Conservation (phyloP, 2,888 invertebrate species). For the Emmelina monodactyla region DNA sequence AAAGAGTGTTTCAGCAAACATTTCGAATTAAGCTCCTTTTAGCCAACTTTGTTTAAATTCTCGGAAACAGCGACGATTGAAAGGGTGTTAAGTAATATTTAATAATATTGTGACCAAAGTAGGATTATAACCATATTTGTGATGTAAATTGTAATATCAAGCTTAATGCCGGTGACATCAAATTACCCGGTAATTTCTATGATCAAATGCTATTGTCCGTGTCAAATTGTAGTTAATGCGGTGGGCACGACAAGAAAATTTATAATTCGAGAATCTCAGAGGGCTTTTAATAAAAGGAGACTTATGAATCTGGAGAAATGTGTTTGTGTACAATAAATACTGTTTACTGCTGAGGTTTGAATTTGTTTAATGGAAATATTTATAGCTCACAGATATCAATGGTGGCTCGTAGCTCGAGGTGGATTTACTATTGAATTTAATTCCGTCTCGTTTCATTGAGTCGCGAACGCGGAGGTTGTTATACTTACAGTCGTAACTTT, state of each 20-base stretch:
- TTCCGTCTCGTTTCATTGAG: slow-evolving; percentile 10
- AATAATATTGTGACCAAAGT: slow-evolving; percentile 26
- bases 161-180: slow-evolving; percentile 1
- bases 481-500: slow-evolving; percentile 17
- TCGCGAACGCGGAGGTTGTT: slow-evolving; percentile 15
- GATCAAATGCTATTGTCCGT: no score
- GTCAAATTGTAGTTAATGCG: neutral
- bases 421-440: slow-evolving; percentile 13
- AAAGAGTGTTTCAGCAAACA: slow-evolving; percentile 58
- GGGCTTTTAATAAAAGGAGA: slow-evolving; percentile 18
- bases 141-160: slow-evolving; percentile 2
- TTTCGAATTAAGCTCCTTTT: slow-evolving; percentile 51
- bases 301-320: slow-evolving; percentile 20
- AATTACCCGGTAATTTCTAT: no score
- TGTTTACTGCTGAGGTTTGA: slow-evolving; percentile 18
- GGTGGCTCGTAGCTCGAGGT: slow-evolving; percentile 9
- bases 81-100: slow-evolving; percentile 31
- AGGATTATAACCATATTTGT: neutral
- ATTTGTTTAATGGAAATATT: slow-evolving; percentile 20
- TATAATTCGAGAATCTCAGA: slow-evolving; percentile 7
- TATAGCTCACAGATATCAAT: slow-evolving; percentile 20
- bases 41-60: slow-evolving; percentile 46
- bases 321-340: slow-evolving; percentile 20
- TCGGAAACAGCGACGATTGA: slow-evolving; percentile 19
- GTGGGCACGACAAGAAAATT: neutral